Base-by-base conservation (phyloP, 2,797 vertebrate species). In the Scomberomorus guttatus region DNA sequence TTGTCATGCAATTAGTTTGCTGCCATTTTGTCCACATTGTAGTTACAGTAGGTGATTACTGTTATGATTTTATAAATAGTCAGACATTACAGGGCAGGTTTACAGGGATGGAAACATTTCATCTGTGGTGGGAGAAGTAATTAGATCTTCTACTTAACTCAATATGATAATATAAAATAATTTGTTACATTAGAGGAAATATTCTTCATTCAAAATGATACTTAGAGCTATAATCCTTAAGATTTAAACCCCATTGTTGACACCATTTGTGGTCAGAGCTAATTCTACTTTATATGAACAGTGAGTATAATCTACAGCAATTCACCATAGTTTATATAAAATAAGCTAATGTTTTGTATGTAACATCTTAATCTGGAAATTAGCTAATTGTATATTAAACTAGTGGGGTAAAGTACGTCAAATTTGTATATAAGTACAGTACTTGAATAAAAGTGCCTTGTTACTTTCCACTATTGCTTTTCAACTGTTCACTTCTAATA, bases 1-100 rank as follows among this genome's bases (percentile, higher is more conserved):
- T 57, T 44, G 51, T 70, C 46, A 37, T 37, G 27, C 3, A 6
- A 13, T 68, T 66, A 20, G 58, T 68, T 56, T 63, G 18, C 37
- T 52, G 57, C 15, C 0, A 66, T 17, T 70, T 44, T 69, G 32
- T 32, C 56, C 13, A 34, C 27, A 25, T 32, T 71, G 56, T 48
- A 6, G 52, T 57, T 11, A 44, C 25, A 58, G n/a, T 52, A 27
- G 1, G 34, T 51, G 10, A 32, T 34, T 37, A 27, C 29, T 1
- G 13, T 11, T 59, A 10, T 29, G 15, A 20, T 70, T 58, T 57
- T 62, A 32, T 34, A 65, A 25, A 59, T 34, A 20, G 27, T 59
- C 25, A 52, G 39, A 56, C 11, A n/a, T 0, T 10, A 46, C n/a
- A 63, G 22, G 48, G 24, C 14, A 56, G 1, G 11, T 48, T 64